Evolutionary conservation across 2,797 vertebrate genomes (phyloP).

Genomic region (Eupleurogrammus muticus): DNA sequence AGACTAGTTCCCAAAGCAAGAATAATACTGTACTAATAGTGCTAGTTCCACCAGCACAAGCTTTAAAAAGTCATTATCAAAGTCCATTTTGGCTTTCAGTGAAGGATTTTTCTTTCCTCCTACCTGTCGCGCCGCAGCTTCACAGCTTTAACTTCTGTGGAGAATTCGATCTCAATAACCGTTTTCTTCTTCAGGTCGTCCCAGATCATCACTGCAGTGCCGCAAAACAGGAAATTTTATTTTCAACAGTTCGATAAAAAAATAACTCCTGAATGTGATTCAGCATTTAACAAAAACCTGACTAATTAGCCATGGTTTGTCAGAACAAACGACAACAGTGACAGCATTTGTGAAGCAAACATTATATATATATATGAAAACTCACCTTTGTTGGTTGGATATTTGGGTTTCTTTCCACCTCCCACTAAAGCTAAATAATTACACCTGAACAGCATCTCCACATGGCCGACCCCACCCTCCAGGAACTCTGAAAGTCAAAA

Average conservation of each 20-base stretch:
- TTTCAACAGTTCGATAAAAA: background rate
- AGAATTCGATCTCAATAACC: conserved; percentile 98
- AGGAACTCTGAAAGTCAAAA: conserved; percentile 90
- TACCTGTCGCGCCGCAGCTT: conserved; percentile 96
- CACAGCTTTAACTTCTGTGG: conserved; percentile 98
- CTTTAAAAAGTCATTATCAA: background rate
- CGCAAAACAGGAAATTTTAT: background rate
- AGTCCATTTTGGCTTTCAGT: background rate
- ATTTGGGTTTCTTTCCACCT: conserved; percentile 98
- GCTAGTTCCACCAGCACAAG: no score
- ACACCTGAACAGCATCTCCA: conserved; percentile 98
- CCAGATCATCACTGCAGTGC: conserved; percentile 95
- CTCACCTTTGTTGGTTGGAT: conserved; percentile 98
- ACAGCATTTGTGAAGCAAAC: background rate
- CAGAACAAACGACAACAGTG: background rate
- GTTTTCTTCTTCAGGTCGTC: conserved; percentile 99
- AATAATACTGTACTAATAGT: background rate
- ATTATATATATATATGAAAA: background rate
- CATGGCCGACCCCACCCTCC: conserved; percentile 96
- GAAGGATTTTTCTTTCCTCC: background rate
- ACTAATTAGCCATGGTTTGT: background rate
- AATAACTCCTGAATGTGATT: background rate
- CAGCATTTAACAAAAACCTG: background rate
- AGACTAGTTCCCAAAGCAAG: background rate
- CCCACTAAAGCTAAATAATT: conserved; percentile 98